phyloP scores from a whole-genome alignment of 2,888 invertebrate genomes.

The Poecilobothrus nobilitatus region DNA sequence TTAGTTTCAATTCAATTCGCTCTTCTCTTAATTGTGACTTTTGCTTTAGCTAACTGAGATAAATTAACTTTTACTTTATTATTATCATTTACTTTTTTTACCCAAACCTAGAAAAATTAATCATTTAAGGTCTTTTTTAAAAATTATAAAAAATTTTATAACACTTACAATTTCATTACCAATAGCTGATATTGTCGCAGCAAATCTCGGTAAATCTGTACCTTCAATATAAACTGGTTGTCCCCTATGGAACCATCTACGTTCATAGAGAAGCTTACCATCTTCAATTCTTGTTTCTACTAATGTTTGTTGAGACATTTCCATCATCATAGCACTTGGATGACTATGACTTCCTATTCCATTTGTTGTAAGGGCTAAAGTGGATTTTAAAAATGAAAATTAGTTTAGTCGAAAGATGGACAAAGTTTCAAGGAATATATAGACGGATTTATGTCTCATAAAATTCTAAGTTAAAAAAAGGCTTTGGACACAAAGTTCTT shows the following conservation, averaged over 20 bases:
- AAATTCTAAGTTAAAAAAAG: no score
- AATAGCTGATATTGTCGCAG: conserved; percentile 84
- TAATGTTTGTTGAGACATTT: conserved; percentile 38
- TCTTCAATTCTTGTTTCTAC: conserved; percentile 87
- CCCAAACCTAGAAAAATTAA: conserved; percentile 68
- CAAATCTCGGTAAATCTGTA: conserved; percentile 72
- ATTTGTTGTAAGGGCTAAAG: conserved; percentile 44
- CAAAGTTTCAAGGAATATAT: no score
- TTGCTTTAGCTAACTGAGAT: conserved; percentile 76
- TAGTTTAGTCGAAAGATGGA: conserved; percentile 1
- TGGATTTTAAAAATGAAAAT: conserved; percentile 19
- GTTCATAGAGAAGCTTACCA: conserved; percentile 86
- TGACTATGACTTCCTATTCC: conserved; percentile 29
- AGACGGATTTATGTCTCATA: no score
- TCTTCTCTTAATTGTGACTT: conserved; percentile 77
- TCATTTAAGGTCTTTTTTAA: not conserved
- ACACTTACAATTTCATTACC: conserved; percentile 73
- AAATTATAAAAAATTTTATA: not conserved
- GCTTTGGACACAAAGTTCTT: no score
- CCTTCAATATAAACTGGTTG: conserved; percentile 89
- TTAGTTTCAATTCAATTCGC: conserved; percentile 51
- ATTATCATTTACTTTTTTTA: conserved; percentile 70
- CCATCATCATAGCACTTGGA: not conserved
- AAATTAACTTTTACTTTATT: conserved; percentile 77
- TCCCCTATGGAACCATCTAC: conserved; percentile 91